Evolutionary conservation across 2,113 vertebrate species (phyloP).

Genomic region (Rhea americana): DNA sequence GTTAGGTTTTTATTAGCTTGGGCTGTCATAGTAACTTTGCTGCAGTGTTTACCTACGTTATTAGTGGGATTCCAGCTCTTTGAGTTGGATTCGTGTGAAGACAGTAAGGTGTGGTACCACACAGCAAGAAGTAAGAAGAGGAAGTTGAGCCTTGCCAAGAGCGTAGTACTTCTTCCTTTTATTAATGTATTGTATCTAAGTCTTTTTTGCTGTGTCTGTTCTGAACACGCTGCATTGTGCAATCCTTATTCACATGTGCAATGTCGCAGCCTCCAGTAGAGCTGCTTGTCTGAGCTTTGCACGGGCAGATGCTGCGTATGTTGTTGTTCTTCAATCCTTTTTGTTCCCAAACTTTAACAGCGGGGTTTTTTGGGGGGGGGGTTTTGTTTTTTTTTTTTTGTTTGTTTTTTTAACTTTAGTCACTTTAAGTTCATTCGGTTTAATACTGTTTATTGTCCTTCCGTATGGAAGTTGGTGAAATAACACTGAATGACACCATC

Average conservation of each 20-base stretch:
- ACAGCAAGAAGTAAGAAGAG: background rate
- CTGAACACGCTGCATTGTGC: fast-evolving
- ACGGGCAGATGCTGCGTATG: fast-evolving
- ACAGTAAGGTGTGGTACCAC: slow-evolving; percentile 35
- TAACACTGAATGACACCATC: background rate
- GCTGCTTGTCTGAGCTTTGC: background rate
- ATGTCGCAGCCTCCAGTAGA: background rate
- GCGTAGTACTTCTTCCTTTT: background rate
- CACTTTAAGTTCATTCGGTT: slow-evolving; percentile 57
- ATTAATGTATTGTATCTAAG: background rate
- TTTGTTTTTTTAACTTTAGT: background rate
- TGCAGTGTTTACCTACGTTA: background rate
- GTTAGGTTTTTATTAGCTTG: background rate
- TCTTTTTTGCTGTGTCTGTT: background rate
- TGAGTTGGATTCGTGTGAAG: background rate
- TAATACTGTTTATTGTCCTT: background rate
- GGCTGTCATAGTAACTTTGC: background rate
- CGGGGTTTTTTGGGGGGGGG: no score
- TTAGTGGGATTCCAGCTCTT: background rate
- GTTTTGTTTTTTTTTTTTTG: background rate
- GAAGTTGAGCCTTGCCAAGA: slow-evolving; percentile 32
- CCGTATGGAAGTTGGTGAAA: background rate
- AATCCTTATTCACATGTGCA: fast-evolving
- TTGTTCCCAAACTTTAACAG: background rate
- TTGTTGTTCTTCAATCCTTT: background rate